A percentile compares a stretch with the other conserved stretches of the same genome.
phyloP scores from a whole-genome alignment of 2,797 vertebrate genomes.

The Parauchenoglanis punctatus region DNA sequence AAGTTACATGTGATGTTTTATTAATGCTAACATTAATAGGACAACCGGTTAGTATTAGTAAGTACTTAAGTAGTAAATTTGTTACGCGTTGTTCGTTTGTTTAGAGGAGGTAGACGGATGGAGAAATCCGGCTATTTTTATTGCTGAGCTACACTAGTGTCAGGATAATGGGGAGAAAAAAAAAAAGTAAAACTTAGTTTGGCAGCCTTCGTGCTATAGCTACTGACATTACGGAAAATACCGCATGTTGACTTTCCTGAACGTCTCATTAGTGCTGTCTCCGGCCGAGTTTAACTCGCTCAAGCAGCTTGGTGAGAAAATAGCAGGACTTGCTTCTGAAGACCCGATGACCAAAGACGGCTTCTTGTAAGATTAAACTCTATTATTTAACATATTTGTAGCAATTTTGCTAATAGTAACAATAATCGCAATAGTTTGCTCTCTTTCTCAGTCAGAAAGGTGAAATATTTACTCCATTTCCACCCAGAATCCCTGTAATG shows the following conservation, averaged over 20 bases:
- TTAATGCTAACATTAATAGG: not conserved
- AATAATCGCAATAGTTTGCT: not conserved
- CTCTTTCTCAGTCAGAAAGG: not conserved
- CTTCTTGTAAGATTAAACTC: conserved; percentile 70
- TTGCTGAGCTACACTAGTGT: no score
- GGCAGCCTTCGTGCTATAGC: no score
- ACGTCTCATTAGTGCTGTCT: conserved; percentile 78
- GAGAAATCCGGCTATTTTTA: no score
- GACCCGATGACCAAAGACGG: conserved; percentile 80
- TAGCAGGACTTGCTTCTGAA: conserved; percentile 75
- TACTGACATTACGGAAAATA: not conserved
- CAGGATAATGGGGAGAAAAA: no score
- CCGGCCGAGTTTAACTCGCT: conserved; percentile 80
- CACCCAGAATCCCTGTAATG: not conserved
- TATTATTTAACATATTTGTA: not conserved
- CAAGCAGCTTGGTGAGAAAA: conserved; percentile 72
- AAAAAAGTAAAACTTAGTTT: no score
- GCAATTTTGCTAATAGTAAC: not conserved
- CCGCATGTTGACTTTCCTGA: conserved; percentile 16
- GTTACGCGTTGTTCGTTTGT: no score
- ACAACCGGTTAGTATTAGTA: no score
- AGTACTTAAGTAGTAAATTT: no score
- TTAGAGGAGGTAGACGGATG: no score
- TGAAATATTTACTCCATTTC: not conserved
- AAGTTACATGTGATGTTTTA: not conserved